A percentile compares a stretch with the other conserved stretches of the same genome.
These are phyloP conservation scores for Gymnocypris eckloni DNA, from an alignment of 2,797 vertebrate genomes.

Conservation along the genomic window DNA sequence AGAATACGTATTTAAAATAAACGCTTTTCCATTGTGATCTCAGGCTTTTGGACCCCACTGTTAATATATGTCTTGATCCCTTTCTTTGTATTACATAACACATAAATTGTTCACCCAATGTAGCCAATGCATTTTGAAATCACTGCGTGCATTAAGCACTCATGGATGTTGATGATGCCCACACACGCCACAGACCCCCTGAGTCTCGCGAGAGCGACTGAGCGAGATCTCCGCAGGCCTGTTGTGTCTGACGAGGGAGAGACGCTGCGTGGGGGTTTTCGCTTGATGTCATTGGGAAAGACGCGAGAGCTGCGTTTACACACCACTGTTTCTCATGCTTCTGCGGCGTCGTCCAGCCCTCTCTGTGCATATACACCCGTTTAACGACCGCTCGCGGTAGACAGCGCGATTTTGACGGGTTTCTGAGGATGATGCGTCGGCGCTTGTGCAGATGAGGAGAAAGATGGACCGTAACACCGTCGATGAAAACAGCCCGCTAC, in stretches of 20 bases:
- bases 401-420: neutral
- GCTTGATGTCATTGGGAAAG: constrained; percentile 73
- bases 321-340: too few species aligned
- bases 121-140: neutral
- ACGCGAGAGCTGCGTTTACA: neutral
- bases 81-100: neutral
- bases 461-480: constrained; percentile 49
- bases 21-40: neutral
- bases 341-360: neutral
- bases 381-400: neutral
- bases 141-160: neutral
- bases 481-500: constrained; percentile 60
- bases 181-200: neutral
- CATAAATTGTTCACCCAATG: neutral
- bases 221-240: constrained; percentile 63
- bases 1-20: neutral
- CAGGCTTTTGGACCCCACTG: neutral
- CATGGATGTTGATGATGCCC: neutral
- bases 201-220: constrained; percentile 70
- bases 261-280: constrained; percentile 50
- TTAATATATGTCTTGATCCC: too few species aligned
- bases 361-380: neutral
- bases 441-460: constrained; percentile 74
- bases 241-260: constrained; percentile 57
- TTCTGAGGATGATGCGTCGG: constrained; percentile 30